Conservation (phyloP, 2,113 vertebrate genomes). For the Xiphorhynchus elegans region DNA sequence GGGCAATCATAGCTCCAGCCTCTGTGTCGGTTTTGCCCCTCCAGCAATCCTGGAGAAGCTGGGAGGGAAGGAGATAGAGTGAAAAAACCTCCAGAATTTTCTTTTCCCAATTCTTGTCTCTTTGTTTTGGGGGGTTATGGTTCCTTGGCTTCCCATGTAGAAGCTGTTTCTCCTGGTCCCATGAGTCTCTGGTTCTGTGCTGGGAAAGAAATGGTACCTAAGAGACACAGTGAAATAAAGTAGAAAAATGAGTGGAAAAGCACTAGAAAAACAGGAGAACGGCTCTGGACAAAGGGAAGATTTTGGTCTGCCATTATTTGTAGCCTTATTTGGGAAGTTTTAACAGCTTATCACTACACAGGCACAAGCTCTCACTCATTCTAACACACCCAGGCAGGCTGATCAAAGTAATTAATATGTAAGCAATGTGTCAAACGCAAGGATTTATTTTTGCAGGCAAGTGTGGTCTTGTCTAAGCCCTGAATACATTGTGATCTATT, state of each 20-base stretch:
- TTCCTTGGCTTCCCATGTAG: background rate
- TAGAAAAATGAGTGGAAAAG: conserved; percentile 3
- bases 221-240: background rate
- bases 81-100: background rate
- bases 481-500: conserved; percentile 30
- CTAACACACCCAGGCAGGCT: conserved; percentile 37
- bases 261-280: background rate
- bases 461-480: conserved; percentile 47
- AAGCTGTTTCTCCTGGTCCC: background rate
- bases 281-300: background rate
- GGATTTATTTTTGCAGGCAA: conserved; percentile 47
- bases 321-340: background rate
- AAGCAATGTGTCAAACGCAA: conserved; percentile 47
- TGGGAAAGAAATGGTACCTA: background rate
- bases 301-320: background rate
- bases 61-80: background rate
- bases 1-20: background rate
- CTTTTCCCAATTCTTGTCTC: background rate
- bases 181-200: background rate
- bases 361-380: background rate
- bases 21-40: background rate
- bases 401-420: conserved; percentile 62
- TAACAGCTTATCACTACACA: conserved; percentile 17
- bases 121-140: background rate
- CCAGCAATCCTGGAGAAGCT: background rate